These are phyloP conservation scores for Xenopus laevis DNA, from an alignment of 2,113 vertebrate genomes.

Conservation along the genomic window DNA sequence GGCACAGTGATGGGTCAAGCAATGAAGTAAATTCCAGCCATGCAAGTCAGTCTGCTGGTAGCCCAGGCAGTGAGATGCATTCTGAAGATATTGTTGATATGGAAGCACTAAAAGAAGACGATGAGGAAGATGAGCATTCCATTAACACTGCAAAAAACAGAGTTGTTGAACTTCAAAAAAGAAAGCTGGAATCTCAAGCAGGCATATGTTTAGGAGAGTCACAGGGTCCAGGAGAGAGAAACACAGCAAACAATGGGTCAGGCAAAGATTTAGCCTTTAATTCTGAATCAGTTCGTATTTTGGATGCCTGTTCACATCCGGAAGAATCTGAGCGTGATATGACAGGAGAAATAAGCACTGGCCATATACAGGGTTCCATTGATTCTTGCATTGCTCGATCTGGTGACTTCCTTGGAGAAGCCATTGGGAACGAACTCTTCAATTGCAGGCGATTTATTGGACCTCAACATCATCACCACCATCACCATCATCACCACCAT, in stretches of 20 bases:
- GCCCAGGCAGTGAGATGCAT: constrained; percentile 92
- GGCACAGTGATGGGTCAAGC: constrained; percentile 91
- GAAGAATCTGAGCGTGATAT: constrained; percentile 76
- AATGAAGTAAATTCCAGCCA: constrained; percentile 92
- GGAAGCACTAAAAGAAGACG: constrained; percentile 92
- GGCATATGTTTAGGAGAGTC: constrained; percentile 78
- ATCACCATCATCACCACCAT: constrained; percentile 72
- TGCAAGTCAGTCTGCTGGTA: constrained; percentile 93
- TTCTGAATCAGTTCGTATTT: constrained; percentile 74
- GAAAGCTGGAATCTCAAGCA: constrained; percentile 79
- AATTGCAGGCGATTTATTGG: constrained; percentile 93
- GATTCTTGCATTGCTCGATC: constrained; percentile 85
- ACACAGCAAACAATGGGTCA: constrained; percentile 58
- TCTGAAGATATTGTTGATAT: constrained; percentile 96
- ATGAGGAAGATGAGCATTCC: constrained; percentile 81
- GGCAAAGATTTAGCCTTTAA: constrained; percentile 79
- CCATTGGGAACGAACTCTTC: constrained; percentile 90
- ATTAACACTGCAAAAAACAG: constrained; percentile 72
- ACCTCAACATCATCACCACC: constrained; percentile 90
- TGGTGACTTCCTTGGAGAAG: constrained; percentile 89
- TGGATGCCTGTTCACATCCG: constrained; percentile 77
- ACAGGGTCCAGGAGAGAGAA: constrained; percentile 63
- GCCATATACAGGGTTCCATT: constrained; percentile 81
- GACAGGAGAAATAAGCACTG: constrained; percentile 72
- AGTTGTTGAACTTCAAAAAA: constrained; percentile 76